Percentiles rank a stretch among this genome's conserved stretches.
Conservation (phyloP, 1,140 invertebrate species). For the Onthophagus taurus region DNA sequence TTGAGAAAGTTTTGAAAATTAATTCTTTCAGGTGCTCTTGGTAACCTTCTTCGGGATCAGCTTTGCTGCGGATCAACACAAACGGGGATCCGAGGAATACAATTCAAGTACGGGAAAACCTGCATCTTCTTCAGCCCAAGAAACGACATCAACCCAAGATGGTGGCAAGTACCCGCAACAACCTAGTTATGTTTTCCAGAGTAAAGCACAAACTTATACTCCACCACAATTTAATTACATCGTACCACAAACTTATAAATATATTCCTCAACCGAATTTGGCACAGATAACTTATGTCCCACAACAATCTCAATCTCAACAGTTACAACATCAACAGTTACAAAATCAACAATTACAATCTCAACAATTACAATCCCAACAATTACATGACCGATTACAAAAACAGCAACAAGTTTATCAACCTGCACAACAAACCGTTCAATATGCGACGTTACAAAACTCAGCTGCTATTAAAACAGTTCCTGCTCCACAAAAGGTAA, state of each 20-base stretch:
- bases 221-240: slow-evolving; percentile 10
- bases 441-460: no score
- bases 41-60: slow-evolving; percentile 4
- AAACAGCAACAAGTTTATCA: no score
- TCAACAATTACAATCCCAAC: no score
- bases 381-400: no score
- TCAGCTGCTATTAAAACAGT: no score
- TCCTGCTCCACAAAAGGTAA: no score
- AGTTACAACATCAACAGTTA: slow-evolving; percentile 1
- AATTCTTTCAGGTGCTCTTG: no score
- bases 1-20: no score
- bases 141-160: slow-evolving; percentile 4
- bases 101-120: not conserved
- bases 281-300: not conserved
- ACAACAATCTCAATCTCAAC: not conserved
- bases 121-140: not conserved
- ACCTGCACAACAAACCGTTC: no score
- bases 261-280: not conserved
- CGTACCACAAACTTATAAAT: slow-evolving; percentile 7
- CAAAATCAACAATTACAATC: no score
- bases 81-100: not conserved
- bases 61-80: slow-evolving; percentile 5
- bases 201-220: not conserved
- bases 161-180: no score
- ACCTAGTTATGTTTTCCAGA: slow-evolving; percentile 1